These are phyloP conservation scores for Eueremaeus valkanovi DNA, from an alignment of 2,888 invertebrate genomes.

Conservation along the genomic window DNA sequence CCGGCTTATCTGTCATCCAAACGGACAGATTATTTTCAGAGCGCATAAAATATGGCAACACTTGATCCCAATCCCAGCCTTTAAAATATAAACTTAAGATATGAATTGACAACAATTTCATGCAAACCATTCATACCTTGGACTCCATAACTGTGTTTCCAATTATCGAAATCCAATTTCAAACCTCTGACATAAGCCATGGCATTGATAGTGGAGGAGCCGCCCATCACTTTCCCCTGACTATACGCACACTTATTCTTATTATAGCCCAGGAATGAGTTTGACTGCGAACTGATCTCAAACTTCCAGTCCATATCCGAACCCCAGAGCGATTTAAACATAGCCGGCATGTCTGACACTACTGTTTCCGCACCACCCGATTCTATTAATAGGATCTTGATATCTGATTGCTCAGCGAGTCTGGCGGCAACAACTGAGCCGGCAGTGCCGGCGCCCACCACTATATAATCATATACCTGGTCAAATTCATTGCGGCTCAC, in stretches of 20 bases:
- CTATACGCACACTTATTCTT: not conserved
- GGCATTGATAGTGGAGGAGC: conserved; percentile 36
- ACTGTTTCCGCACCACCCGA: conserved; percentile 34
- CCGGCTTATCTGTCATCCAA: not conserved
- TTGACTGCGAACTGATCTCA: not conserved
- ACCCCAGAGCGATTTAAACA: conserved; percentile 24
- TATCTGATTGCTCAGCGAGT: conserved; percentile 7
- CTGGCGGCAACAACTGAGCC: conserved; percentile 36
- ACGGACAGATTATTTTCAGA: conserved; percentile 24
- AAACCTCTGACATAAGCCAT: conserved; percentile 37
- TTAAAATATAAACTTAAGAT: not conserved
- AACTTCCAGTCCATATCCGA: conserved; percentile 37
- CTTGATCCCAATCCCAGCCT: conserved; percentile 35
- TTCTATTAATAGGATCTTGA: conserved; percentile 34
- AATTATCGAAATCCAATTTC: conserved; percentile 19
- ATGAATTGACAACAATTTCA: not conserved
- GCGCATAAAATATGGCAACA: conserved; percentile 33
- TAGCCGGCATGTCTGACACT: conserved; percentile 30
- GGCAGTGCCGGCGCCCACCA: conserved; percentile 36
- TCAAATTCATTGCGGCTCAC: not conserved
- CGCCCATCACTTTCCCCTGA: conserved; percentile 31
- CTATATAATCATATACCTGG: conserved; percentile 31
- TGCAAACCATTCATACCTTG: not conserved
- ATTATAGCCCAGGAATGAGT: conserved; percentile 22
- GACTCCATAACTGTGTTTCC: conserved; percentile 8